Evolutionary conservation across 64 coral and sea anemone species (phyloP), one percentile per base, ranked within the genome.

Genomic region (Montipora capricornis): DNA sequence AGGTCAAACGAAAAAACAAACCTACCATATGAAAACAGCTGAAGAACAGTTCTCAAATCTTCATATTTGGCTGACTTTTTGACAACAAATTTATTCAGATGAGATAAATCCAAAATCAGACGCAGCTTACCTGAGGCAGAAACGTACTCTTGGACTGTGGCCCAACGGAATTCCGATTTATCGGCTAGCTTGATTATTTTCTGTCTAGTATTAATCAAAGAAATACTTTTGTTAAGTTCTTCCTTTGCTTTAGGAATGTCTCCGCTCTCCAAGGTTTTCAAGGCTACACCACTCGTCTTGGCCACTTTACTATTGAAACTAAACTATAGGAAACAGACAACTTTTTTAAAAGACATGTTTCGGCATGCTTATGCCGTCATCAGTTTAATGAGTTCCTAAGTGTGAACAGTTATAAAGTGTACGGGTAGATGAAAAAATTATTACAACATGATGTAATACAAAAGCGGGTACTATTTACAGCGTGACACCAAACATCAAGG

Each of bases 181-280:
- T 50, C 16, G 14, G 47, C 13, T 16, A 60, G 4, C 80, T 29
- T 45, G 46, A 68, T 85, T 15, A 85, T 19, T 64, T 68, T 85
- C n/a, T 85, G 82, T 26, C 82, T 11, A 16, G 67, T 60, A 45
- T 19, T 19, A 16, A 85, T 5, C 9, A 85, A 60, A 24, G 26
- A 60, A 29, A 66, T 85, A 85, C 82, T 60, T 85, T 85, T 12
- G 17, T 24, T 52, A 8, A 58, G 75, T 8, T 45, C 26, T n/a
- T 77, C 75, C 75, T 77, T 77, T 5, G 75, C 75, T 59, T 12
- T 83, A 57, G 14, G 12, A 10, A 83, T 16, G 24, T 83, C 16
- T 11, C 15, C 53, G 16, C 48, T 6, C 14, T 83, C 80, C 80
- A 83, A n/a, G 5, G 80, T 52, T 19, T 83, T 83, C 12, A 53